Base-by-base conservation (phyloP, 2,797 vertebrate species). In the Enteromius unitaeniatus region DNA sequence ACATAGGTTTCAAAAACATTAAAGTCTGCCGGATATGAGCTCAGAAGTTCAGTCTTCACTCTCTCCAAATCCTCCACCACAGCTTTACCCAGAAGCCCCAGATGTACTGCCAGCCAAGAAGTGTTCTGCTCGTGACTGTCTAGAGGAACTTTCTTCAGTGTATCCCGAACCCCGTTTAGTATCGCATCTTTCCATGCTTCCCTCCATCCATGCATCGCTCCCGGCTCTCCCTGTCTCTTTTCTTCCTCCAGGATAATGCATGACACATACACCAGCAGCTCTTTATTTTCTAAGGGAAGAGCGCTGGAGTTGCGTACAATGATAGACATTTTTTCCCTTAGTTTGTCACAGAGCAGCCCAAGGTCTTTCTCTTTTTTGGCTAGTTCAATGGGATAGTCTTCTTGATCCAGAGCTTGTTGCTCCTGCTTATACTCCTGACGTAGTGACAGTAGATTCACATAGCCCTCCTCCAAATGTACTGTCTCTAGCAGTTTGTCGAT, bases 401-500 rank as follows among this genome's bases (percentile, higher is more conserved):
- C 87, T 14, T 89, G 87, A 37, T 88, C 89, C 19, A 85, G 78
- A 0, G 84, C 84, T 28, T 92, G 67, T 40, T 2, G 55, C 26
- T 96, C 95, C 15, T 81, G 86, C 68, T 95, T 90, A 34, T 94
- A 93, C 89, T 93, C 94, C 21, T 68, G 88, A 75, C 97, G 94
- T 92, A 97, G 78, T 58, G 91, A 86, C 31, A 90, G 93, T 73
- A 97, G 92, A 87, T 95, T 95, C 80, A 94, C 77, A 83, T 98
- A 95, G 26, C 97, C 96, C 42, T 95, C 94, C 90, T 96, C 91
- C 90, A 99, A 91, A 1, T 94, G 85, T 81, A 92, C 91, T 68
- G 85, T 91, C 53, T 96, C 94, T 47, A 99, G 97, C 86, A 98
- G 94, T 28, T 95, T 94, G 86, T 94, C 94, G 90, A 98, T 97